Evolutionary conservation across 2,888 invertebrate species (phyloP).

Genomic region (Drosophila testacea): DNA sequence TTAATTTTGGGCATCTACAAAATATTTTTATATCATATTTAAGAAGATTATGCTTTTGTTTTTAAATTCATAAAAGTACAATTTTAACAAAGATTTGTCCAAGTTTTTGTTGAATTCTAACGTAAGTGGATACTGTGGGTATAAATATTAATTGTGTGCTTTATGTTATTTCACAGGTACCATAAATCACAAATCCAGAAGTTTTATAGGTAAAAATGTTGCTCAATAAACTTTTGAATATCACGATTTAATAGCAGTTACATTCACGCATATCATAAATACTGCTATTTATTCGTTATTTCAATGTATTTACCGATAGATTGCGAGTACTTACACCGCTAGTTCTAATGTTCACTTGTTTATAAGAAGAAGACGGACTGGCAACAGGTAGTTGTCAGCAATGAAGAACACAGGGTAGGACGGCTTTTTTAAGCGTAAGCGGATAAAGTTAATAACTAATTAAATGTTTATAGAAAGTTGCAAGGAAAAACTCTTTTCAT

Average conservation of each 20-base stretch:
- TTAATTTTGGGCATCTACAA: too few relatives aligned
- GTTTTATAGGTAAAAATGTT: too few relatives aligned
- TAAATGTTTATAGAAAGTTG: slow-evolving; percentile 83
- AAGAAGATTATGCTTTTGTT: too few relatives aligned
- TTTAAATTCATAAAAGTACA: too few relatives aligned
- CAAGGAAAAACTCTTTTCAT: slow-evolving; percentile 97
- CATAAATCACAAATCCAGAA: too few relatives aligned
- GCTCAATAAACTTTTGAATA: not conserved
- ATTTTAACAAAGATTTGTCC: too few relatives aligned
- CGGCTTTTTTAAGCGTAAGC: rapidly evolving
- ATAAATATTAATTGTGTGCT: not conserved
- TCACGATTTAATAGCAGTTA: not conserved
- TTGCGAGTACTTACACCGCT: not conserved
- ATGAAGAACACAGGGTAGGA: slow-evolving; percentile 44
- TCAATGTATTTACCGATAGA: not conserved
- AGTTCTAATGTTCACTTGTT: slow-evolving; percentile 13
- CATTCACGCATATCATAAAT: not conserved
- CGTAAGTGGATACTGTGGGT: too few relatives aligned
- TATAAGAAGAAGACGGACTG: not conserved
- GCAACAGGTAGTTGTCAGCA: not conserved
- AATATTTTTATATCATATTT: too few relatives aligned
- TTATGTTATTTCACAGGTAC: too few relatives aligned
- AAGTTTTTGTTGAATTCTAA: too few relatives aligned
- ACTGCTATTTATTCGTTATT: not conserved
- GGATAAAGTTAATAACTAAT: not conserved